Evolutionary conservation across 2,113 vertebrate genomes (phyloP), one percentile per base, ranked within the genome.

Genomic region (Caranx melampygus): DNA sequence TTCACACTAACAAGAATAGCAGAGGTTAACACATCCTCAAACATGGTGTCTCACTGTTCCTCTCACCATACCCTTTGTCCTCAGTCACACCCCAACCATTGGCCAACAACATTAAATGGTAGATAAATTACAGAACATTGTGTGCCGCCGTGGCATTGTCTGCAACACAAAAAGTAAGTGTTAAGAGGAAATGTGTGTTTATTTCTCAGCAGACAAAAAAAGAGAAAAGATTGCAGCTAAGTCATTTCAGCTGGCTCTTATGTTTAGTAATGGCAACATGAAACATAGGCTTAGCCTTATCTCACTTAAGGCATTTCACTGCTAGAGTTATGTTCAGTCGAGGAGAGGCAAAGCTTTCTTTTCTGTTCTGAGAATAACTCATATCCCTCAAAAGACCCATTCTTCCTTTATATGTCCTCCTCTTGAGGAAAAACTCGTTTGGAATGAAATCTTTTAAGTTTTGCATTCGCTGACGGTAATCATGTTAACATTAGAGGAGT

Each of bases 351-450:
- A 78, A 75, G 71, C 75, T 67, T 71, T 65, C 33, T 40, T 62
- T 84, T 72, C 55, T 71, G 9, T 74, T 67, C 71, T 47, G 45
- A 72, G 49, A 57, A 80, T 89, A 93, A 92, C 89, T 90, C 33
- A 82, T 59, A 88, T 79, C 34, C 80, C 52, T 70, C 72, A 83
- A 75, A 51, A 59, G 62, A 37, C 35, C 44, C 57, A 66, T 51
- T 62, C 83, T 69, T 33, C 70, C 78, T 49, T n/a, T 26, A 15
- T 18, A n/a, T 77, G 49, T 61, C 49, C 52, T 80, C 60, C 31
- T 3, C 63, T 55, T 60, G 62, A 60, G 60, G 63, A 64, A 86
- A 87, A 88, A 35, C 78, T 78, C 72, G 84, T 91, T 78, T 82
- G 84, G 26, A 58, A 15, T 47, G 40, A 40, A 37, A 70, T 74